Percentiles rank a stretch among this genome's conserved stretches.
Conservation (phyloP, 2,113 vertebrate genomes). For the Gopherus flavomarginatus region DNA sequence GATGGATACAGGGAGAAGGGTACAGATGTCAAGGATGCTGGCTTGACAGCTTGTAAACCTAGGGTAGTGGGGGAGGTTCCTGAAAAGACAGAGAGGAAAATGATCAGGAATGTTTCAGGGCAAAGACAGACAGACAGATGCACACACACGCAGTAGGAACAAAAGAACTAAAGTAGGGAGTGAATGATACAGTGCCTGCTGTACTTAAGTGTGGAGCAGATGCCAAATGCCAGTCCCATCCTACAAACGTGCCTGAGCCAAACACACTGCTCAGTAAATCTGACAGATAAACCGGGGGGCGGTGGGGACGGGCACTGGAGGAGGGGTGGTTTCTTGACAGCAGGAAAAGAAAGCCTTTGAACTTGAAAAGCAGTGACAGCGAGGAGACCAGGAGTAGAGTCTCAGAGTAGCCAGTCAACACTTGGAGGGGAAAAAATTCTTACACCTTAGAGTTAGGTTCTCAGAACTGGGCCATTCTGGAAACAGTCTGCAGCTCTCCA, state of each 20-base stretch:
- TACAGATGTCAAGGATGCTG: background rate
- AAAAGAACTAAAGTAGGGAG: background rate
- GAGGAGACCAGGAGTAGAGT: background rate
- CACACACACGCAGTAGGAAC: background rate
- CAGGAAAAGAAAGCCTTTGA: background rate
- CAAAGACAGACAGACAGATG: background rate
- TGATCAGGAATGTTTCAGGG: background rate
- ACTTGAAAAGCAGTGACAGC: background rate
- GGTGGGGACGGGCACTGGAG: no score
- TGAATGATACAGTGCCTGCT: background rate
- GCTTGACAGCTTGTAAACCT: background rate
- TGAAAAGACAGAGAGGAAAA: background rate
- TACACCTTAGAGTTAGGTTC: background rate
- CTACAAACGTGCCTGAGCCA: background rate
- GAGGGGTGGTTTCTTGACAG: background rate
- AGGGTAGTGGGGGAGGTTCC: background rate
- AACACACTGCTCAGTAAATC: background rate
- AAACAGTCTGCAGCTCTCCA: background rate
- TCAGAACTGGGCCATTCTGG: background rate
- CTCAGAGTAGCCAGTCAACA: background rate
- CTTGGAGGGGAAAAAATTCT: background rate
- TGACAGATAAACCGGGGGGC: background rate
- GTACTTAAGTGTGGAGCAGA: background rate
- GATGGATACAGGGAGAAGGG: background rate
- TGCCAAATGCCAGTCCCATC: background rate